These are phyloP conservation scores for Lycophotia porphyrea DNA, from an alignment of 2,888 invertebrate genomes.

Conservation along the genomic window DNA sequence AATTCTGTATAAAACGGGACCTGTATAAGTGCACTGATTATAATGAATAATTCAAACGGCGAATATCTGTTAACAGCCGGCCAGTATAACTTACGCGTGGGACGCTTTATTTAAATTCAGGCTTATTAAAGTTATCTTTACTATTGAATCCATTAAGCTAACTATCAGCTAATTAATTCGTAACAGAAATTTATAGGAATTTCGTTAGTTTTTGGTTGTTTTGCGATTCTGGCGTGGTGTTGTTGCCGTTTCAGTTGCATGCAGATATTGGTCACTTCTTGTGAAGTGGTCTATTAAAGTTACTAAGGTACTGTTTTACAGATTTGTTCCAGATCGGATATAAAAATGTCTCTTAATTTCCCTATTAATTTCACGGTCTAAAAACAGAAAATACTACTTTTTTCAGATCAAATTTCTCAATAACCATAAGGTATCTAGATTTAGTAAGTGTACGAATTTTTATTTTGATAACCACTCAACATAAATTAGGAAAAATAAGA, in stretches of 20 bases:
- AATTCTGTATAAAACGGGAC: constrained; percentile 71
- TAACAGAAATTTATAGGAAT: constrained; percentile 54
- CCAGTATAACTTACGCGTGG: constrained; percentile 73
- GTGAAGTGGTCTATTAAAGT: not conserved
- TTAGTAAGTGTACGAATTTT: no score
- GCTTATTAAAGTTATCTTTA: constrained; percentile 82
- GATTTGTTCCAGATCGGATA: not conserved
- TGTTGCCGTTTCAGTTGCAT: constrained; percentile 18
- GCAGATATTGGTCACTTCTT: not conserved
- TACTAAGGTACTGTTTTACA: not conserved
- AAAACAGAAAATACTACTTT: no score
- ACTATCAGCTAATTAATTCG: constrained; percentile 78
- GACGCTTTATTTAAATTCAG: constrained; percentile 78
- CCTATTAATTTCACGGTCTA: no score
- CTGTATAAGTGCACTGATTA: constrained; percentile 84
- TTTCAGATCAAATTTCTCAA: no score
- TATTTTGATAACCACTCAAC: no score
- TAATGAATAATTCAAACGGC: constrained; percentile 87
- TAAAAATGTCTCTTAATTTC: not conserved
- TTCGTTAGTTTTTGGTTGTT: constrained; percentile 38
- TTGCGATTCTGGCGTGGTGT: constrained; percentile 4
- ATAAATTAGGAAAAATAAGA: no score
- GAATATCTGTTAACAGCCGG: constrained; percentile 70
- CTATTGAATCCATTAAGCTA: constrained; percentile 79
- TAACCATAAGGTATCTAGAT: no score